Base-by-base conservation (phyloP, 2,113 vertebrate species). In the Psittacus erithacus region DNA sequence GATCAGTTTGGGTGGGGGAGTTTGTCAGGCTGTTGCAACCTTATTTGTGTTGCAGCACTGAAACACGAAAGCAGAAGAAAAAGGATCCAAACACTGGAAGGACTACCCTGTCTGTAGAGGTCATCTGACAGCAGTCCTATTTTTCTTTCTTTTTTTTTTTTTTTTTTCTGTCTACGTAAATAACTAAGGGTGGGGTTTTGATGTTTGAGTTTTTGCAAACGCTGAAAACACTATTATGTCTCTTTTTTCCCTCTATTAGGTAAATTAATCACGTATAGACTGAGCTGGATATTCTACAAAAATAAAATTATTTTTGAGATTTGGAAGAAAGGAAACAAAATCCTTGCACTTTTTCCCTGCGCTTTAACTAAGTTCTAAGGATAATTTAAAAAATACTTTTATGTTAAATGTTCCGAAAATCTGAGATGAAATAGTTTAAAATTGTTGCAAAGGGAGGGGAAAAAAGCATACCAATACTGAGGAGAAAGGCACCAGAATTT, bases 131-230 rank as follows among this genome's bases (percentile, higher is more conserved):
- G 4, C 13, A 17, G 7, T 20, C 31, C 7, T 17, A 17, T 3
- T 52, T 77, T 65, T 53, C 5, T 28, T 0, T 18, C 4, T 29
- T 68, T 49, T 28, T 24, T 52, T 17, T 16, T 13, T 9, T 1
- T 1, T 24, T 49, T 49, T 24, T 49, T 49, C 2, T 24, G 4
- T 55, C 6, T n/a, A 0, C 9, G 0, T 65, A 8, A 46, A 8
- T 55, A 77, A 38, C 28, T 44, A 17, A 15, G 73, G 2, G 4
- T 60, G 15, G 0, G 2, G 0, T 19, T 86, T 89, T n/a, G 25
- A 43, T 41, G 4, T 6, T 38, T 44, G 19, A 9, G 4, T 5
- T 64, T 55, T 31, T 52, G 25, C 24, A 74, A 20, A 62, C 12
- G 63, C 3, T 43, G 13, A 69, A 80, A 68, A 3, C 5, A 41